Evolutionary conservation across 2,797 vertebrate genomes (phyloP).

Genomic region (Loriculus beryllinus): DNA sequence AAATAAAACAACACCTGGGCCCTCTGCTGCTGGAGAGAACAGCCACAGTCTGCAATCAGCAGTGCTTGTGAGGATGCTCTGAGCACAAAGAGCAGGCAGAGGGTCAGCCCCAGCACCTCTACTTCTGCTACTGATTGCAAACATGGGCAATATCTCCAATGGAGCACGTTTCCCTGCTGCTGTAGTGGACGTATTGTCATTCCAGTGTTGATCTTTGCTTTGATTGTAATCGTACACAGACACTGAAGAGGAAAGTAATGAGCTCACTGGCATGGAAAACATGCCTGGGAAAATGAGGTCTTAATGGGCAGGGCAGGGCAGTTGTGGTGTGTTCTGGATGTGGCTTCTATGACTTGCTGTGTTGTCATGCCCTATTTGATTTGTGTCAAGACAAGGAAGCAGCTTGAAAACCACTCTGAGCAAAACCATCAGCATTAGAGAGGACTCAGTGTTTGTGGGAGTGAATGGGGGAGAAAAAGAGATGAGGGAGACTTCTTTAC

Average conservation of each 20-base stretch:
- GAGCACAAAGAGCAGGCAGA: neutral
- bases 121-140: neutral
- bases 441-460: neutral
- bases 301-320: neutral
- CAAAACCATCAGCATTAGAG: neutral
- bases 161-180: neutral
- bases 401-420: neutral
- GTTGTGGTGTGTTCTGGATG: neutral
- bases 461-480: neutral
- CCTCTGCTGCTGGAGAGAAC: neutral
- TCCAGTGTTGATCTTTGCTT: neutral
- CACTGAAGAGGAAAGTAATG: neutral
- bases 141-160: neutral
- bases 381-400: neutral
- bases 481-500: neutral
- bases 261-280: neutral
- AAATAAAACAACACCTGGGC: constrained; percentile 28
- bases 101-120: neutral
- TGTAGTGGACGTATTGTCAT: neutral
- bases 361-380: neutral
- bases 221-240: neutral
- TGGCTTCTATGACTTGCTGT: neutral
- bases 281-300: neutral
- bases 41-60: neutral
- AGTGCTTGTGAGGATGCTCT: neutral